These are phyloP conservation scores for Etheostoma cragini DNA, from an alignment of 2,113 vertebrate genomes.

Conservation along the genomic window DNA sequence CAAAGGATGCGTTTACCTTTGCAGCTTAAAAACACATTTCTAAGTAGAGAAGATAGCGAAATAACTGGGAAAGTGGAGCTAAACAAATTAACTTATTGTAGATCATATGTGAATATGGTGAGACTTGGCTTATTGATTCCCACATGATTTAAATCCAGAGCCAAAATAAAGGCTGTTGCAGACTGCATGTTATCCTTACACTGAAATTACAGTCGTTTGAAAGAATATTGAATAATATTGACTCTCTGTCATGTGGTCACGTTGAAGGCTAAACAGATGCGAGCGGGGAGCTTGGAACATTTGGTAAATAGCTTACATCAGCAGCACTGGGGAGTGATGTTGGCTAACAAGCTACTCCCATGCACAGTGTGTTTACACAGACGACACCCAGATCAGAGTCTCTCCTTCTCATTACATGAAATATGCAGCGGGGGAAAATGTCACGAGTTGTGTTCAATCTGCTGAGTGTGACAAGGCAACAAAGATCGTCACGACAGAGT, in stretches of 20 bases:
- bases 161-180: constrained; percentile 18
- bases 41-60: neutral
- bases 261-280: constrained; percentile 63
- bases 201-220: constrained; percentile 47
- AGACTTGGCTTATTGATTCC: constrained; percentile 31
- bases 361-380: constrained; percentile 76
- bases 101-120: neutral
- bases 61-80: neutral
- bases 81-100: neutral
- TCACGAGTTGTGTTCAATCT: constrained; percentile 62
- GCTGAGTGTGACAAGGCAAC: constrained; percentile 57
- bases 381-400: constrained; percentile 76
- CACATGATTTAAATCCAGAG: constrained; percentile 20
- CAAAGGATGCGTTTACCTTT: neutral
- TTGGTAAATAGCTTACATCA: constrained; percentile 71
- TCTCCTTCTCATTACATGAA: constrained; percentile 75
- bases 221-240: constrained; percentile 58
- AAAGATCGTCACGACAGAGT: constrained; percentile 48
- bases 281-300: constrained; percentile 49
- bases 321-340: constrained; percentile 68
- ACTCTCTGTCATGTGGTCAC: constrained; percentile 55
- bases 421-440: constrained; percentile 73
- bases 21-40: neutral
- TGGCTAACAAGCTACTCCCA: constrained; percentile 70
- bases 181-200: constrained; percentile 29